A percentile compares a stretch with the other conserved stretches of the same genome.
phyloP scores from a whole-genome alignment of 2,888 invertebrate species.

The Drosophila yooni region DNA sequence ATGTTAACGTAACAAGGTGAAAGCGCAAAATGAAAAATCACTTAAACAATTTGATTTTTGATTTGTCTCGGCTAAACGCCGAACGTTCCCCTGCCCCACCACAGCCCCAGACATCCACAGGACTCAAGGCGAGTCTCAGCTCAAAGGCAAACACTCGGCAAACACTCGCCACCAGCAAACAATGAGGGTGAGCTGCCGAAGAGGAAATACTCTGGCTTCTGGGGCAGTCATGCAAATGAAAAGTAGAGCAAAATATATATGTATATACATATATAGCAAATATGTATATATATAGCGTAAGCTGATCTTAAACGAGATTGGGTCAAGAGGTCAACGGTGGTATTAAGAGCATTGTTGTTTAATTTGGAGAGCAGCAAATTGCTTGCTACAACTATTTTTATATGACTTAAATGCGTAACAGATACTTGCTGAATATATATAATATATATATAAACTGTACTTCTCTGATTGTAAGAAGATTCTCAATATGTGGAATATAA shows the following conservation, averaged over 20 bases:
- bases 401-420: background rate
- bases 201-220: conserved; percentile 19
- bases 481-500: background rate
- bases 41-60: conserved; percentile 80
- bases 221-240: conserved; percentile 1
- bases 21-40: conserved; percentile 82
- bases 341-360: background rate
- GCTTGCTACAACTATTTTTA: background rate
- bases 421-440: background rate
- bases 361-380: background rate
- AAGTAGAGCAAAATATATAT: background rate
- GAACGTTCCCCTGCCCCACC: background rate
- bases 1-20: conserved; percentile 82
- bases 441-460: background rate
- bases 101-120: background rate
- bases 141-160: conserved; percentile 1
- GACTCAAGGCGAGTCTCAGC: background rate
- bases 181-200: conserved; percentile 1
- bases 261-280: background rate
- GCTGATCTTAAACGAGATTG: conserved; percentile 2
- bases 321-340: background rate
- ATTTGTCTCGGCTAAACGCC: conserved; percentile 52
- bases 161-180: background rate
- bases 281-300: background rate
- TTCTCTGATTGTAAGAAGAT: background rate